These are phyloP conservation scores for Sthenelais limicola DNA, from an alignment of 2,888 invertebrate species.

Conservation along the genomic window DNA sequence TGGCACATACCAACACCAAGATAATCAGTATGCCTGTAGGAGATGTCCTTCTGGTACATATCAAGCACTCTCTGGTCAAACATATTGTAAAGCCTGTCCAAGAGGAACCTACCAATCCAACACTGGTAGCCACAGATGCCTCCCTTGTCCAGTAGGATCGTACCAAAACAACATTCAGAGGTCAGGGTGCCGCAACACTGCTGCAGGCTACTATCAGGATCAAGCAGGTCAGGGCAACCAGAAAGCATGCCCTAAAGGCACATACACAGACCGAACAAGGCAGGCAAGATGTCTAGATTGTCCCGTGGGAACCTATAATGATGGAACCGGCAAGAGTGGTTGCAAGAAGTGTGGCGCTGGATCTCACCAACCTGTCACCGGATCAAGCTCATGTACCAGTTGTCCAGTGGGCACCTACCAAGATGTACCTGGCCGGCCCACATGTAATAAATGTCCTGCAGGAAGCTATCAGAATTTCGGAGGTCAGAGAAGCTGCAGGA, in stretches of 20 bases:
- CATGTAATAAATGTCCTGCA: neutral
- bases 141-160: neutral
- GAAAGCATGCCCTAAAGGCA: neutral
- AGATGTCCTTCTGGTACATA: neutral
- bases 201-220: slow-evolving; percentile 1
- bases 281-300: neutral
- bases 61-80: neutral
- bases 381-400: neutral
- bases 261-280: neutral
- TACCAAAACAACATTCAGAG: slow-evolving; percentile 20
- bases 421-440: neutral
- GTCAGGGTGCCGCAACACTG: neutral
- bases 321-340: neutral
- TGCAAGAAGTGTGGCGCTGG: slow-evolving; percentile 10
- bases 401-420: slow-evolving; percentile 14
- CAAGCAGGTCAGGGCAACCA: neutral
- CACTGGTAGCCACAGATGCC: neutral
- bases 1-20: too few species aligned
- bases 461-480: neutral
- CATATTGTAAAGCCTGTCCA: slow-evolving; percentile 2
- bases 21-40: too few species aligned
- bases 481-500: slow-evolving; percentile 6
- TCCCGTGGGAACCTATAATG: neutral
- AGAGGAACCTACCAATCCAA: neutral
- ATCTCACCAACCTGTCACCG: neutral